Base-by-base conservation (phyloP, 2,113 vertebrate species). In the Eurypyga helias region DNA sequence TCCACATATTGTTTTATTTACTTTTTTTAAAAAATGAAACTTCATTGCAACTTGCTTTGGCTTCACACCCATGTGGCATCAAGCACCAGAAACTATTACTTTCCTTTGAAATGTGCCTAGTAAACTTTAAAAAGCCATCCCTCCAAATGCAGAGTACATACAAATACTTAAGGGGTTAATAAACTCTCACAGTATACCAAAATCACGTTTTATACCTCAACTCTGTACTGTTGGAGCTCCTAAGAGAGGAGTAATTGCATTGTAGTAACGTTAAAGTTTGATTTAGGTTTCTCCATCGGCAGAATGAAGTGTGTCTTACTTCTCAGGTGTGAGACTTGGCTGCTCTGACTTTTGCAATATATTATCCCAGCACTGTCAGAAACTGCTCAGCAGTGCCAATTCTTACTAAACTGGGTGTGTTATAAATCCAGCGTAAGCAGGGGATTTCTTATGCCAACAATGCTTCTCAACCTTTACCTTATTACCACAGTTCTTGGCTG, bases 321-420 rank as follows among this genome's bases (percentile, higher is more conserved):
- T 38, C 94, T 97, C 97, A 98, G 97, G 97, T 98, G 97, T 97
- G 97, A 98, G 97, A 98, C 89, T 97, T 98, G 97, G 98, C 98
- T 51, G 4, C 66, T 75, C 82, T 81, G 87, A 60, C 82, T 94
- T 49, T 52, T 66, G 81, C 90, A 97, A 77, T 97, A 96, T 94
- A 84, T 98, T 98, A 98, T 96, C 97, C 97, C 93, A 71, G 34
- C 67, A 17, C 87, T 94, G 96, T 97, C 97, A 98, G 96, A 94
- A 96, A 94, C 66, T 5, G 52, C 31, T 87, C 90, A 1, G 89
- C 80, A 79, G 82, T 7, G 95, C 98, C 98, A 98, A 93, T 78
- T 95, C 96, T 98, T 95, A 96, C 66, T 43, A 95, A 97, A 95
- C 79, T 81, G 96, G 85, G 93, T 93, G 97, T 97, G 96, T 96